Evolutionary conservation across 2,797 vertebrate genomes (phyloP).

Genomic region (Poecile montanus): DNA sequence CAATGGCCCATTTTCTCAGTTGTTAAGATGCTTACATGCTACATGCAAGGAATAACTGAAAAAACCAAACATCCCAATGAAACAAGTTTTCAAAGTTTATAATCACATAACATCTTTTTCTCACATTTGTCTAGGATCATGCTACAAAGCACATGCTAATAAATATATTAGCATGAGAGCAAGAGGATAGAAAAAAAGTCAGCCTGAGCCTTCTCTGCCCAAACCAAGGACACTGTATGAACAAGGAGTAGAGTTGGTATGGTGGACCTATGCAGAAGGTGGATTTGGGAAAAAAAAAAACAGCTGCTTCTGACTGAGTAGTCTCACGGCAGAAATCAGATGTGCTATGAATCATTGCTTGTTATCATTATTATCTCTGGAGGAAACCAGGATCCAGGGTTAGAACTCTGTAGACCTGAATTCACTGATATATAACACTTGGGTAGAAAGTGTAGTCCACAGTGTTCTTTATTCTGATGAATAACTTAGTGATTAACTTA

Average conservation of each 20-base stretch:
- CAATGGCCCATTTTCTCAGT: neutral
- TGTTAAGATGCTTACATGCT: rapidly evolving
- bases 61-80: rapidly evolving
- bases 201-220: neutral
- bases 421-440: neutral
- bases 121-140: neutral
- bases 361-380: neutral
- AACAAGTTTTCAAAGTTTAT: neutral
- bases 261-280: neutral
- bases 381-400: neutral
- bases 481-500: neutral
- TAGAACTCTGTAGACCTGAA: neutral
- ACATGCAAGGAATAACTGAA: rapidly evolving
- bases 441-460: neutral
- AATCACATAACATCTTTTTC: neutral
- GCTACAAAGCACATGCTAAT: neutral
- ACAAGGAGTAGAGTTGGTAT: too few species aligned
- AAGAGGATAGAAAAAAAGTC: neutral
- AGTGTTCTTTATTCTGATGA: neutral
- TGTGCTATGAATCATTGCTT: neutral
- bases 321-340: neutral
- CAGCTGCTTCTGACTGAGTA: neutral
- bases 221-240: neutral
- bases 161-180: neutral
- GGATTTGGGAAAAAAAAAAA: neutral